phyloP scores from a whole-genome alignment of 2,888 invertebrate species.

The Eupithecia insigniata region DNA sequence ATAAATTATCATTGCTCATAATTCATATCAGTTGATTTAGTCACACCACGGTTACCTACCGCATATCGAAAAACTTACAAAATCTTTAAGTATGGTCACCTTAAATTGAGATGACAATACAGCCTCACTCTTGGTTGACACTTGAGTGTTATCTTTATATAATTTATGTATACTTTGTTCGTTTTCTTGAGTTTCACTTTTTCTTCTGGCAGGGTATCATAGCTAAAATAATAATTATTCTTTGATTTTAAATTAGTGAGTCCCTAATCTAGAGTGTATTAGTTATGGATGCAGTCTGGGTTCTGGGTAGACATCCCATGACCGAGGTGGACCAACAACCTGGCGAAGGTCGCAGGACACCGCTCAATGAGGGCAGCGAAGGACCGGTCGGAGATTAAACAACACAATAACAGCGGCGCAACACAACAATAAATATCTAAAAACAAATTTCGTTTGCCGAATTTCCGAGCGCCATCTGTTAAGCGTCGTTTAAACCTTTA shows the following conservation, averaged over 20 bases:
- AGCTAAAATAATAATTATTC: not conserved
- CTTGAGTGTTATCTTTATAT: conserved; percentile 16
- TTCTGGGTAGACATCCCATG: too few species aligned
- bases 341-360: too few species aligned
- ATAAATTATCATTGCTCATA: not conserved
- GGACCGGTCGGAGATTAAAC: too few species aligned
- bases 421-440: too few species aligned
- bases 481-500: not conserved
- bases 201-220: not conserved
- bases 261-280: not conserved
- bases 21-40: not conserved
- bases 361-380: too few species aligned
- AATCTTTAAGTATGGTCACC: conserved; percentile 10
- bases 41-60: not conserved
- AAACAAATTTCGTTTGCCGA: too few species aligned
- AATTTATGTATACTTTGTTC: not conserved
- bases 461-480: not conserved
- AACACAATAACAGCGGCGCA: too few species aligned
- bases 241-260: not conserved
- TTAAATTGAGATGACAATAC: conserved; percentile 25
- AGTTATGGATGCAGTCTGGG: not conserved
- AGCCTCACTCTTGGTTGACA: not conserved
- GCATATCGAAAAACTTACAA: not conserved
- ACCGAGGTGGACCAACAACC: too few species aligned
- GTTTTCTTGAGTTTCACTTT: conserved; percentile 9